Evolutionary conservation across 1,140 invertebrate species (phyloP), one percentile per base, ranked within the genome.

Genomic region (Sitophilus oryzae): DNA sequence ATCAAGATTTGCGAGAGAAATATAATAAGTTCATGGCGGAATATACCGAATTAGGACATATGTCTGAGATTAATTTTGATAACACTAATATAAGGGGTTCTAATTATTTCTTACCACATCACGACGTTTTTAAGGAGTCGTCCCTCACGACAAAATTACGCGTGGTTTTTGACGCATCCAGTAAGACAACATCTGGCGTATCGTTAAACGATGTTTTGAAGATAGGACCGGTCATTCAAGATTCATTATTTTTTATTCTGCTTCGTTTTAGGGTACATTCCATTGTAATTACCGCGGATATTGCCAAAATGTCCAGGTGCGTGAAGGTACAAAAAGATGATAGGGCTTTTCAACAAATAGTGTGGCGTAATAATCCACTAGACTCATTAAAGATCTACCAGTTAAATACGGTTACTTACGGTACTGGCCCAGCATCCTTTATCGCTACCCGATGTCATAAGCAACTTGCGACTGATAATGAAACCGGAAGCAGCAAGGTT

Each of bases 221-320:
- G 23, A 16, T 43, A 11, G 68, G 66, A 10, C 64, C 64, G 1
- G 61, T 50, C 5, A 21, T 68, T 16, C 64, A 66, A 38, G 15
- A 35, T 9, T 53, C 54, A 30, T 42, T 67, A 59, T 63, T 58
- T 41, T 49, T 41, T 15, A 43, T 52, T 38, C 35, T 38, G 20
- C 18, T 36, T 10, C 56, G 68, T 2, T 77, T 76, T 61, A 55
- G 71, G 18, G 51, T 55, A 5, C 58, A 70, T 40, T 18, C 37
- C 58, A 59, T 48, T 41, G 61, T 65, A 6, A 42, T 71, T 20
- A 52, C 56, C 16, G 58, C 53, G 2, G 69, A 71, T 47, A 60
- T 70, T 14, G 47, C 41, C 18, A 69, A 73, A 58, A 74, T 74
- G 70, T 75, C 71, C 59, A 54, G 71, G 20, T 66, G 69, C 55